Conservation (phyloP, 1,140 invertebrate species). For the Drosophila littoralis region DNA sequence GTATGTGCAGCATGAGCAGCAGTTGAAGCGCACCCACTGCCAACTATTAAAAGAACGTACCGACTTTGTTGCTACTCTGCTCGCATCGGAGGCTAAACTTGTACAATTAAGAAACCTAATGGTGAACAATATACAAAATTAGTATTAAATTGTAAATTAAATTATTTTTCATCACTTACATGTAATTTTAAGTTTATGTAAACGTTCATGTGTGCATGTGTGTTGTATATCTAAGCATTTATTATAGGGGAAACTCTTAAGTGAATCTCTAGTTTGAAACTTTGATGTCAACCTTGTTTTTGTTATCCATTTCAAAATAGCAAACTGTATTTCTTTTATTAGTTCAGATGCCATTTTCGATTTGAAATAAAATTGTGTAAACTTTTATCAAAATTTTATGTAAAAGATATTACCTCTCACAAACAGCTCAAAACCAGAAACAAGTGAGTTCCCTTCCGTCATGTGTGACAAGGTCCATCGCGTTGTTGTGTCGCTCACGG, state of each 20-base stretch:
- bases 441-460: background rate
- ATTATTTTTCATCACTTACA: background rate
- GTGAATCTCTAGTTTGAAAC: background rate
- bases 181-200: conserved; percentile 16
- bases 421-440: background rate
- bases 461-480: conserved; percentile 38
- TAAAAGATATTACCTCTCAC: conserved; percentile 13
- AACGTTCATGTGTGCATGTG: background rate
- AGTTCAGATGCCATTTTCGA: background rate
- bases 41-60: conserved; percentile 22
- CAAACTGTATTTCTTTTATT: background rate
- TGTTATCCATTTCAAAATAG: background rate
- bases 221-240: too few species aligned
- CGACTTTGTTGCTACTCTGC: conserved; percentile 31
- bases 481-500: conserved; percentile 58
- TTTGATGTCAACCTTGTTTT: background rate
- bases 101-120: conserved; percentile 18
- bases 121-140: background rate
- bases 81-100: conserved; percentile 39
- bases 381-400: conserved; percentile 42
- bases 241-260: background rate
- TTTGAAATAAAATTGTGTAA: conserved; percentile 14
- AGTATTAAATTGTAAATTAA: too few species aligned
- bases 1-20: conserved; percentile 44
- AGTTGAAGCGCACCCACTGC: conserved; percentile 29